These are phyloP conservation scores for Poeciliopsis occidentalis DNA, from an alignment of 2,113 vertebrate genomes.

Conservation along the genomic window DNA sequence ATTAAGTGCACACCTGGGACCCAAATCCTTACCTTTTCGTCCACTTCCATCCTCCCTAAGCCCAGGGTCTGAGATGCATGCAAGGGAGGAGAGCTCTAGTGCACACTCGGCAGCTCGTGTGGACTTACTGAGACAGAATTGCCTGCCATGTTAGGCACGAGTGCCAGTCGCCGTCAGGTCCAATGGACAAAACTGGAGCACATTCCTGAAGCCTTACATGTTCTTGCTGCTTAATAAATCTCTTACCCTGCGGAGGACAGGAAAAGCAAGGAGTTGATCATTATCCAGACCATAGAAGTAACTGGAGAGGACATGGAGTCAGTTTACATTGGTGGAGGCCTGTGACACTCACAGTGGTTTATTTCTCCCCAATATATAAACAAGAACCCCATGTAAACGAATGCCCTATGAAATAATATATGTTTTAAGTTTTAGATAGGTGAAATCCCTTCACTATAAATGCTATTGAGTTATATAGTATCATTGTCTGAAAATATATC, in stretches of 20 bases:
- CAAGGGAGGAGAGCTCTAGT: constrained; percentile 28
- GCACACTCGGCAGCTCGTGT: constrained; percentile 42
- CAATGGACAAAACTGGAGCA: constrained; percentile 59
- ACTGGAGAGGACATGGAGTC: constrained; percentile 48
- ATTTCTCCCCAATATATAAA: constrained; percentile 14
- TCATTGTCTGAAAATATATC: too few relatives aligned
- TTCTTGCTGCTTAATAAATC: constrained; percentile 67
- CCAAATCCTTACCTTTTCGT: constrained; percentile 26
- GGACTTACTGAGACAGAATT: constrained; percentile 51
- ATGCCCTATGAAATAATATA: background rate
- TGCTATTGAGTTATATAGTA: too few relatives aligned
- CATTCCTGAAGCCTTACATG: constrained; percentile 65
- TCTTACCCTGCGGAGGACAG: constrained; percentile 28
- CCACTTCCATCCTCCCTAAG: constrained; percentile 34
- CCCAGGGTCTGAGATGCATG: constrained; percentile 38
- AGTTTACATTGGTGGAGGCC: constrained; percentile 45
- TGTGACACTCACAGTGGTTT: constrained; percentile 29
- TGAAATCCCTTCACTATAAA: background rate
- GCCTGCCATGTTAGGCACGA: constrained; percentile 49
- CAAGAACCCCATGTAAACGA: background rate
- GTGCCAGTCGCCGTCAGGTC: constrained; percentile 63
- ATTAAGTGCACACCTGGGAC: constrained; percentile 70
- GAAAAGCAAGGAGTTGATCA: constrained; percentile 56
- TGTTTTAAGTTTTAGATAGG: background rate
- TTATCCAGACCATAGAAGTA: constrained; percentile 60